These are phyloP conservation scores for Zaprionus obscuricornis DNA, from an alignment of 2,888 invertebrate species.

Conservation along the genomic window DNA sequence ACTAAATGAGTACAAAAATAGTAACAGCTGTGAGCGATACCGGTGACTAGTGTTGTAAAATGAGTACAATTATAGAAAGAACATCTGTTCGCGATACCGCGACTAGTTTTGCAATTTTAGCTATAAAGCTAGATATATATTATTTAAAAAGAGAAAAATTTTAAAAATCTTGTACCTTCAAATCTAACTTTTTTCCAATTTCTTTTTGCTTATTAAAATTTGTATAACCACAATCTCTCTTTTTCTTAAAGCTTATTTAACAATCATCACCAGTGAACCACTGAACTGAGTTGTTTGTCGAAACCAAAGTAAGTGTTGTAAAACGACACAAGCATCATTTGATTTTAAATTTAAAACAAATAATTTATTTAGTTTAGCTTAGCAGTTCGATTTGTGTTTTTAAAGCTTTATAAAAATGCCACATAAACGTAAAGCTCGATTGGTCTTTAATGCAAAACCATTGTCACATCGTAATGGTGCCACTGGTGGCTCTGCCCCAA, in stretches of 20 bases:
- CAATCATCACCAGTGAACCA: no score
- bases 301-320: constrained; percentile 26
- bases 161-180: no score
- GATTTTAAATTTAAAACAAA: constrained; percentile 1
- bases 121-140: no score
- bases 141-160: no score
- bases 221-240: no score
- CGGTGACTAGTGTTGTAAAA: constrained; percentile 7
- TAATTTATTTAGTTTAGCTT: no score
- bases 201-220: no score
- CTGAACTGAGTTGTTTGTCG: no score
- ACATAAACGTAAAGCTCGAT: constrained; percentile 19
- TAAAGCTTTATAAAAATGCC: constrained; percentile 43
- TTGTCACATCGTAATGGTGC: no score
- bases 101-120: no score
- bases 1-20: neutral
- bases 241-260: no score
- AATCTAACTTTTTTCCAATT: no score
- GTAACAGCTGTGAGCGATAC: constrained; percentile 3
- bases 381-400: neutral
- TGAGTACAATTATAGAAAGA: neutral
- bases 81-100: constrained; percentile 12
- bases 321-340: constrained; percentile 6
- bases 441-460: constrained; percentile 7
- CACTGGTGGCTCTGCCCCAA: constrained; percentile 16